Conservation (phyloP, 2,888 invertebrate species). For the Gnatocerus cornutus region DNA sequence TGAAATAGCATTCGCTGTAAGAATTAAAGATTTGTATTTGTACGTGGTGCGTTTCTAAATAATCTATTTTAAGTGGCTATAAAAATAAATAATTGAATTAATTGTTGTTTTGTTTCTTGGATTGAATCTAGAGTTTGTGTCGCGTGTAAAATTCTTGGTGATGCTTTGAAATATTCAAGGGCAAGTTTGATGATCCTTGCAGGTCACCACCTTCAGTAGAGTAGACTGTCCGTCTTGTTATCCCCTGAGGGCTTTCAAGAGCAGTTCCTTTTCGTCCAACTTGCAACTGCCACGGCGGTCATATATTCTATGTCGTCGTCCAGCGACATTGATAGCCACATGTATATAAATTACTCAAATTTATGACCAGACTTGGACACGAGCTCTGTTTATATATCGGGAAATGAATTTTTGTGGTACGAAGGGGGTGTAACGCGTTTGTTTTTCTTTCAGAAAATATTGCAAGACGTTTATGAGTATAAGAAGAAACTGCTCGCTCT, state of each 20-base stretch:
- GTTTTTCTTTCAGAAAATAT: conserved; percentile 70
- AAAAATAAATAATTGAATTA: conserved; percentile 43
- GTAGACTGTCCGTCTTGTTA: conserved; percentile 29
- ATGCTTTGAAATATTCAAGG: conserved; percentile 40
- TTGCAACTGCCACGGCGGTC: conserved; percentile 61
- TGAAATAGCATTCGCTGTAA: neutral
- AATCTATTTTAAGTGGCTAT: conserved; percentile 27
- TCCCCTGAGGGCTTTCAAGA: conserved; percentile 49
- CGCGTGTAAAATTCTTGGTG: conserved; percentile 27
- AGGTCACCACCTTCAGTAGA: conserved; percentile 43
- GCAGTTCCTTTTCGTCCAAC: conserved; percentile 56
- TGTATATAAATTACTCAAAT: conserved; percentile 70
- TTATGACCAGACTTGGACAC: conserved; percentile 73
- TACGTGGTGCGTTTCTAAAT: conserved; percentile 5
- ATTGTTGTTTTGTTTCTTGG: neutral
- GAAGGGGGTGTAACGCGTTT: conserved; percentile 2
- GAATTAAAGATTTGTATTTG: conserved; percentile 7
- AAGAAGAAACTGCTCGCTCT: conserved; percentile 75
- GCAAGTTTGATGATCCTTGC: conserved; percentile 41
- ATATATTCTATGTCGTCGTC: conserved; percentile 62
- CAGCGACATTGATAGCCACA: conserved; percentile 67
- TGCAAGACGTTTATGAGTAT: conserved; percentile 74
- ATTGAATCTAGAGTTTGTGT: neutral
- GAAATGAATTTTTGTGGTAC: conserved; percentile 36
- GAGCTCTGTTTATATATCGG: conserved; percentile 69